Base-by-base conservation (phyloP, 2,888 invertebrate genomes). In the Steromphala cineraria region DNA sequence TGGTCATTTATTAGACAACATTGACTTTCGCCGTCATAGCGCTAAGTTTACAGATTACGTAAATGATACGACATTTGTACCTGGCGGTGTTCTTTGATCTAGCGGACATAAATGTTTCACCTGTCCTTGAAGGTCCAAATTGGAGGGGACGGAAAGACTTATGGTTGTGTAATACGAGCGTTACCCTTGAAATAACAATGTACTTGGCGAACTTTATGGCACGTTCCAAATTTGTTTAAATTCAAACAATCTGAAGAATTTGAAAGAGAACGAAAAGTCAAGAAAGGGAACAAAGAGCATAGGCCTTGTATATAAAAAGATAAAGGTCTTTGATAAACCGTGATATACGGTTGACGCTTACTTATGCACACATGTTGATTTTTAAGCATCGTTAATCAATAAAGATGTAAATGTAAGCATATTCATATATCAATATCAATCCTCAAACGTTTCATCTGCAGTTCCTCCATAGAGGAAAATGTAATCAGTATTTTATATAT, bases 31-130 rank as follows among this genome's bases (percentile, higher is more conserved):
- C 31, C 19, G 71, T 36, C 71, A 40, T 36, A 31, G 71, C 71
- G 71, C 36, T 31, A 71, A 71, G 71, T 36, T 71, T 71, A 71
- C 71, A 71, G 71, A 71, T 71, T 71, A 71, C 71, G 71, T 36
- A 71, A 71, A 36, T 31, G 71, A 71, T 71, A 71, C 40, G 71
- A 71, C 71, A 71, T 71, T 71, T 71, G 71, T 71, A n/a, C n/a
- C 36, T 56, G 71, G 71, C 15, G 31, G 36, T 13, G 31, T 36
- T 36, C 71, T 71, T 71, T 71, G 71, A 71, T 71, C 31, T 71
- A 10, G 4, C 40, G 40, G 71, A 71, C 71, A 71, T 71, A 71
- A 71, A 71, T 36, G 36, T 71, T 71, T 71, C 31, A 71, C 71
- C 71, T 71, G 71, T 31, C 71, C 71, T 40, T 31, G 31, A 71